Base-by-base conservation (phyloP, 2,797 vertebrate species). In the Hephaestus fuliginosus region DNA sequence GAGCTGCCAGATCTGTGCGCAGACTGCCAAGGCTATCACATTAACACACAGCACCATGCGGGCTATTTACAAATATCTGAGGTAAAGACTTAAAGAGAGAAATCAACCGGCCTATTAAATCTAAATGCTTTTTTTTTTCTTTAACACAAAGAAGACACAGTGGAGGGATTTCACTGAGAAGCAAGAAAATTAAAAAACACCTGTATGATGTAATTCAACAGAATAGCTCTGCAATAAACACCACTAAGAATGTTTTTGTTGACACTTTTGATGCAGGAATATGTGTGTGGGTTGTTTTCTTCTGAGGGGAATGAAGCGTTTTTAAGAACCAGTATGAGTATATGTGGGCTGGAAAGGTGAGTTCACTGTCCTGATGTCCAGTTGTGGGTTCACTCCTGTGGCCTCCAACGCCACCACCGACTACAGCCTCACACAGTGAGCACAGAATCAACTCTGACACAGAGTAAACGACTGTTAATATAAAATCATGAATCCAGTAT, bases 11-110 rank as follows among this genome's bases (percentile, higher is more conserved):
- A 58, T 44, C 69, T 25, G 66, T 73, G 56, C 0, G 62, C 70
- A 7, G 56, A 22, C 74, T 65, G 84, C 79, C 84, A 84, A 76
- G 41, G 46, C 36, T 55, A 73, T 78, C 85, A 58, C 79, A 84
- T 85, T 83, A 80, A 76, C 80, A 75, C 56, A 20, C 14, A 63
- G 68, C 76, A 55, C 53, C 49, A 61, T 39, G 62, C 15, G 41
- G 49, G 69, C 28, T 44, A 63, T 43, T 58, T 43, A 82, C 76
- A 82, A 65, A 80, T 80, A 80, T 28, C 63, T 53, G 70, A 46
- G 63, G 14, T 51, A 56, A 82, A 58, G 68, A 61, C 80, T 74
- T 53, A 56, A 78, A 80, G 10, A 66, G 46, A 79, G 57, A 56
- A 78, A 85, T 60, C 49, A 58, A 36, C 41, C 5, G 6, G 36